A percentile compares a stretch with the other conserved stretches of the same genome.
These are phyloP conservation scores for Phalacrocorax aristotelis DNA, from an alignment of 2,113 vertebrate species.

Conservation along the genomic window DNA sequence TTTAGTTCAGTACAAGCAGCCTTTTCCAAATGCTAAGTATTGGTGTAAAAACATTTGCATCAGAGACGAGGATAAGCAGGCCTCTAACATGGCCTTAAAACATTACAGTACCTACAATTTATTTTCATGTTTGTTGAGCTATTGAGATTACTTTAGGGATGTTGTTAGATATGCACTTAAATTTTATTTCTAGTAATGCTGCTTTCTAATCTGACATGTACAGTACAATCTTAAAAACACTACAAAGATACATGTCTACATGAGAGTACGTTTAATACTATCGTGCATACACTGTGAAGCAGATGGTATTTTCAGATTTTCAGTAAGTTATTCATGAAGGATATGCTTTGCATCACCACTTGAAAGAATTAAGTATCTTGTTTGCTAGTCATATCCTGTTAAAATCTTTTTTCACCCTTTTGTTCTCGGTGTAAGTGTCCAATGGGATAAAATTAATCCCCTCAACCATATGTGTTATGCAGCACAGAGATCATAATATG, in stretches of 20 bases:
- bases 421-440: neutral
- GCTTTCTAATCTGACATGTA: neutral
- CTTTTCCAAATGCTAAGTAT: neutral
- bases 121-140: neutral
- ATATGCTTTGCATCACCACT: neutral
- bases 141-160: neutral
- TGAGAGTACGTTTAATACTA: neutral
- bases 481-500: neutral
- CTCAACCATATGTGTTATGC: neutral
- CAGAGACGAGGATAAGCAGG: neutral
- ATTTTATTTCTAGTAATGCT: neutral
- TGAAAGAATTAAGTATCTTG: conserved; percentile 7
- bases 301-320: conserved; percentile 10
- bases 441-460: neutral
- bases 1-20: neutral
- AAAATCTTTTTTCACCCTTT: neutral
- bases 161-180: neutral
- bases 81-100: neutral
- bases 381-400: neutral
- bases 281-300: neutral
- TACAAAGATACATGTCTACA: neutral
- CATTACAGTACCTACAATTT: neutral
- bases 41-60: neutral
- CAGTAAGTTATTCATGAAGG: neutral
- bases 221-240: neutral